phyloP scores from a whole-genome alignment of 2,113 vertebrate genomes.

The Sinocyclocheilus grahami region DNA sequence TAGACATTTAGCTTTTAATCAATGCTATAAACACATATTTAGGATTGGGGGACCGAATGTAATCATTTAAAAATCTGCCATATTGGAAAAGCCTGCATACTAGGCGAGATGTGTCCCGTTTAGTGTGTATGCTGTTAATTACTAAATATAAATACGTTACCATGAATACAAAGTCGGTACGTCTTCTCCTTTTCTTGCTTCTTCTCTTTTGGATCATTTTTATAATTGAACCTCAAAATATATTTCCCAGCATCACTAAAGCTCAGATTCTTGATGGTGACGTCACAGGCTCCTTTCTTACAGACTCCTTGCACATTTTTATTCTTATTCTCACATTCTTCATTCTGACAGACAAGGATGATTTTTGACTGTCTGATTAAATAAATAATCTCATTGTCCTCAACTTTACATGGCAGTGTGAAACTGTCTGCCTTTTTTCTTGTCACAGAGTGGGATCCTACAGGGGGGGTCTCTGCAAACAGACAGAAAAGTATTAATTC shows the following conservation, averaged over 20 bases:
- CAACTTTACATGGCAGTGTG: no score
- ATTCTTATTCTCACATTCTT: not conserved
- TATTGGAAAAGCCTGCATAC: no score
- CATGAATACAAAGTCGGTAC: not conserved
- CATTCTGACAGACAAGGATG: not conserved
- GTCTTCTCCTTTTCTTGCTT: no score
- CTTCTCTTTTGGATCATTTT: no score
- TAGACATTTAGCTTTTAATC: not conserved
- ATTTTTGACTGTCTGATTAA: not conserved
- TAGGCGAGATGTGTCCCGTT: no score
- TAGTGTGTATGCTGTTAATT: no score
- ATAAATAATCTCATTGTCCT: not conserved
- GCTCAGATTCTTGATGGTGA: not conserved
- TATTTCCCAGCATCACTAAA: not conserved
- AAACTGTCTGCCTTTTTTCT: no score
- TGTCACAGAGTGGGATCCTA: not conserved
- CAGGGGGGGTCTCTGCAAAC: not conserved
- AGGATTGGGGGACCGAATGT: not conserved
- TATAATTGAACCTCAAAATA: not conserved
- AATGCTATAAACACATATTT: not conserved
- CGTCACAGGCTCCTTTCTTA: not conserved
- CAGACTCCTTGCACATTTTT: not conserved
- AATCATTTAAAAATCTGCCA: not conserved
- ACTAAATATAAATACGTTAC: no score
- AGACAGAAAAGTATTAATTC: no score